Percentiles rank a stretch among this genome's conserved stretches.
phyloP scores from a whole-genome alignment of 2,113 vertebrate genomes.

The Dicrurus megarhynchus region DNA sequence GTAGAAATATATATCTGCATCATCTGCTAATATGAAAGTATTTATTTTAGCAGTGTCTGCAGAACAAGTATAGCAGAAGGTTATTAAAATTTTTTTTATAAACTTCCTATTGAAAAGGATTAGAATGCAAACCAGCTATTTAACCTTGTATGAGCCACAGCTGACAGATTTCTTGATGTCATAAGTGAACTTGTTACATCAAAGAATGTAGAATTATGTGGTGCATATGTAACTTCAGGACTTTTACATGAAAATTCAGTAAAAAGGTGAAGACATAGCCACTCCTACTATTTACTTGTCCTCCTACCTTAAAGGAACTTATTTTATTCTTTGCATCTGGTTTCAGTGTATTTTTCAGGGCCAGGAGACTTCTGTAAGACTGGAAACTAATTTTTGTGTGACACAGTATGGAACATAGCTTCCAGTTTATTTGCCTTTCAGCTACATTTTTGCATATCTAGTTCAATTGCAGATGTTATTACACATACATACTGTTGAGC shows the following conservation, averaged over 20 bases:
- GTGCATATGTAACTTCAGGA: neutral
- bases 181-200: neutral
- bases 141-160: neutral
- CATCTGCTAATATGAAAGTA: slow-evolving; percentile 6
- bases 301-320: neutral
- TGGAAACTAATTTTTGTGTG: neutral
- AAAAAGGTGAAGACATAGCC: neutral
- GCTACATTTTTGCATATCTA: neutral
- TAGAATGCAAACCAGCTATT: slow-evolving; percentile 25
- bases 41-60: slow-evolving; percentile 36
- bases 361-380: neutral
- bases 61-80: neutral
- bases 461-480: neutral
- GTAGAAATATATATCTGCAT: neutral
- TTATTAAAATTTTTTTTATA: slow-evolving; percentile 28
- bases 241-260: neutral
- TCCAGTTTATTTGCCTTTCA: neutral
- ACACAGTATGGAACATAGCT: neutral
- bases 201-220: neutral
- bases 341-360: neutral
- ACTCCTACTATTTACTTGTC: neutral
- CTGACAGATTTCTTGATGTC: neutral
- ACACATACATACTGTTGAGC: neutral
- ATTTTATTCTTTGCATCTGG: neutral
- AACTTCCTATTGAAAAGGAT: slow-evolving; percentile 23